Conservation (phyloP, 2,888 invertebrate genomes). For the Cataglyphis albicans region DNA sequence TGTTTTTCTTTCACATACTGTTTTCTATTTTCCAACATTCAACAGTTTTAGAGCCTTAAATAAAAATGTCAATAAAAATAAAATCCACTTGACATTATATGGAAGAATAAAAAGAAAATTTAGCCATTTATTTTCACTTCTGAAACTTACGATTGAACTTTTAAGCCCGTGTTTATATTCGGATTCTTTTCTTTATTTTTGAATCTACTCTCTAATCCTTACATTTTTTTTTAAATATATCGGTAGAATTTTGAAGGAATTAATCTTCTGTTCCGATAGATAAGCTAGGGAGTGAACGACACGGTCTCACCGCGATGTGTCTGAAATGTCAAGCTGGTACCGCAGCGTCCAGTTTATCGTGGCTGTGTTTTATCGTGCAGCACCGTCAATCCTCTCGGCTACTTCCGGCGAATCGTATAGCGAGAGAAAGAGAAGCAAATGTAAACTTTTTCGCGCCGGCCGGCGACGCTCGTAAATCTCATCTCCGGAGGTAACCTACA, state of each 20-base stretch:
- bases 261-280: background rate
- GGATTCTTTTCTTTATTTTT: background rate
- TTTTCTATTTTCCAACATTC: background rate
- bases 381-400: constrained; percentile 56
- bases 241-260: background rate
- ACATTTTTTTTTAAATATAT: background rate
- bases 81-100: constrained; percentile 1
- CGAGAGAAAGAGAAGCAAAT: constrained; percentile 52
- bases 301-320: background rate
- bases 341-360: constrained; percentile 74
- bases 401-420: constrained; percentile 27
- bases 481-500: constrained; percentile 55
- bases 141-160: background rate
- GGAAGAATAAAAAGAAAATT: background rate
- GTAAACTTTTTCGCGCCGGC: constrained; percentile 70
- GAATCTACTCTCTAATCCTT: background rate
- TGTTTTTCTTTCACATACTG: background rate
- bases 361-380: constrained; percentile 68
- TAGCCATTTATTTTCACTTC: background rate
- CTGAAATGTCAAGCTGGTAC: constrained; percentile 41
- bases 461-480: constrained; percentile 75
- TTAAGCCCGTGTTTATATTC: background rate
- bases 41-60: background rate
- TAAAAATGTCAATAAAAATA: background rate
- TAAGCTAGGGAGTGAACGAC: background rate